Conservation (phyloP, 2,888 invertebrate genomes). For the Myathropa florea region DNA sequence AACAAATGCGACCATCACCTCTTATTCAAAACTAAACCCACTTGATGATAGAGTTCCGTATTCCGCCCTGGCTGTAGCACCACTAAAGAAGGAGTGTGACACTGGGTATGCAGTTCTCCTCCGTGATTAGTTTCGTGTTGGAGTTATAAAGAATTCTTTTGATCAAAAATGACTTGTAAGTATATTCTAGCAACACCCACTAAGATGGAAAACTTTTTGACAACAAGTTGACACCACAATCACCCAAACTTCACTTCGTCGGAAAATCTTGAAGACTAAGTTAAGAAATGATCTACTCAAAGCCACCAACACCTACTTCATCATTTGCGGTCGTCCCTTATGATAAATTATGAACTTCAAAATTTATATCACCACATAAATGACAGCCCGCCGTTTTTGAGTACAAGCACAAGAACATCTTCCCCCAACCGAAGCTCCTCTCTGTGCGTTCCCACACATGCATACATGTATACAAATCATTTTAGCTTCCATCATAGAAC, state of each 20-base stretch:
- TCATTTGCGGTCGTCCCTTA: slow-evolving; percentile 53
- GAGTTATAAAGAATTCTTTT: not conserved
- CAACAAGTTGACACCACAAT: not conserved
- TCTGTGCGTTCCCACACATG: slow-evolving; percentile 1
- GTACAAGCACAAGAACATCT: slow-evolving; percentile 1
- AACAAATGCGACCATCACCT: too few relatives aligned
- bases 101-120: too few relatives aligned
- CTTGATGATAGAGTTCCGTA: too few relatives aligned
- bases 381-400: slow-evolving; percentile 32
- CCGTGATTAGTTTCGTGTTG: too few relatives aligned
- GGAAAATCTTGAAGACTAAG: not conserved
- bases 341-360: slow-evolving; percentile 59
- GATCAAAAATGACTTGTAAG: not conserved
- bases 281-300: slow-evolving; percentile 18
- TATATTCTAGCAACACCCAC: not conserved
- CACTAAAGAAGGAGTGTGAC: too few relatives aligned
- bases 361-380: slow-evolving; percentile 54
- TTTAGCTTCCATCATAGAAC: not conserved
- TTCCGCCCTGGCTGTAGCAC: too few relatives aligned
- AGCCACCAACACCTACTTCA: slow-evolving; percentile 45
- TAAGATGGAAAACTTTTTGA: not conserved
- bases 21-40: too few relatives aligned
- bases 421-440: slow-evolving; percentile 11
- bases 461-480: not conserved
- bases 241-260: not conserved